Conservation (phyloP, 2,797 vertebrate genomes). For the Enteromius fasciolatus region DNA sequence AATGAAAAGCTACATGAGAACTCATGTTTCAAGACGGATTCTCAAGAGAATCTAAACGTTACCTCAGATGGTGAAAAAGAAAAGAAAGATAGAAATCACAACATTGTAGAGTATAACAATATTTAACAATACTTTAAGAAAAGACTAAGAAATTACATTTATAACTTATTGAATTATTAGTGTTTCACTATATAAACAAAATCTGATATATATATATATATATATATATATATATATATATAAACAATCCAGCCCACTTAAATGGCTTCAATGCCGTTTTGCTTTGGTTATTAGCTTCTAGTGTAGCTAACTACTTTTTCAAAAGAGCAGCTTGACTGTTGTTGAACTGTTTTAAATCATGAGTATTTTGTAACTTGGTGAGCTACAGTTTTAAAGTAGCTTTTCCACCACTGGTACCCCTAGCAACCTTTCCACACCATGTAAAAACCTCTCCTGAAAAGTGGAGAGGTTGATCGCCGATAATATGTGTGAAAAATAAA, state of each 20-base stretch:
- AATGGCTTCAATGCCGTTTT: not conserved
- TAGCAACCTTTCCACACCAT: constrained; percentile 7
- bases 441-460: not conserved
- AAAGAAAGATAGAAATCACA: not conserved
- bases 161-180: not conserved
- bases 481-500: constrained; percentile 48
- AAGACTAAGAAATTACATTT: not conserved
- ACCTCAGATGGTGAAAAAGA: not conserved
- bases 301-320: constrained; percentile 4
- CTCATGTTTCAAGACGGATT: constrained; percentile 23
- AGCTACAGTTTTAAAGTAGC: not conserved
- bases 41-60: constrained; percentile 19
- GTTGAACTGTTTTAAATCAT: constrained; percentile 12
- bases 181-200: not conserved
- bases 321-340: constrained; percentile 7
- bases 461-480: constrained; percentile 37
- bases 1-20: constrained; percentile 42
- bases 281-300: not conserved
- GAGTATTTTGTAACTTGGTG: not conserved
- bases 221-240: no score
- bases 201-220: not conserved
- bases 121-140: not conserved
- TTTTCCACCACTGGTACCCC: not conserved
- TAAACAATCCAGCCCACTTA: not conserved
- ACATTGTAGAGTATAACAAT: not conserved